A percentile compares a stretch with the other conserved stretches of the same genome.
Conservation (phyloP, 2,113 vertebrate genomes). For the Gyps fulvus region DNA sequence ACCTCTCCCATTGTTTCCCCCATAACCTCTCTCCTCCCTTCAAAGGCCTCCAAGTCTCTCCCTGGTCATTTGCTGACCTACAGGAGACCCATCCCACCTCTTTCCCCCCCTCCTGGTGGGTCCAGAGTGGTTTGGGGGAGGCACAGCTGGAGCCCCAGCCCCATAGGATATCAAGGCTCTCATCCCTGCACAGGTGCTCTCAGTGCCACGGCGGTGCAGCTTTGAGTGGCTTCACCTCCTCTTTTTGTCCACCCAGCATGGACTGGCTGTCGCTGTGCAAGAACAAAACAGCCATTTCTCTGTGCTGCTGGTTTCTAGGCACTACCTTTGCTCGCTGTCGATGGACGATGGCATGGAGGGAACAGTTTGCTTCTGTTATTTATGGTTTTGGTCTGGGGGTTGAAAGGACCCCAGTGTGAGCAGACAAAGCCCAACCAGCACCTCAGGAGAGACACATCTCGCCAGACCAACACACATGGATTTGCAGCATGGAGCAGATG, state of each 20-base stretch:
- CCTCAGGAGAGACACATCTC: neutral
- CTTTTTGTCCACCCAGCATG: neutral
- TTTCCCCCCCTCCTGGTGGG: neutral
- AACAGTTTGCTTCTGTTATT: neutral
- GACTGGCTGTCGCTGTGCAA: fast-evolving
- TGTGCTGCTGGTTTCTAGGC: neutral
- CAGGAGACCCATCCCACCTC: neutral
- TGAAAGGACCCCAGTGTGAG: neutral
- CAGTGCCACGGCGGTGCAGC: neutral
- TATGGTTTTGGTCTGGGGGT: neutral
- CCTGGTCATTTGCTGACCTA: neutral
- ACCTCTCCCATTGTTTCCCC: fast-evolving
- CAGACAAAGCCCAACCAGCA: neutral
- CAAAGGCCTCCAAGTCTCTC: neutral
- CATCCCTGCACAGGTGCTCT: too few relatives aligned
- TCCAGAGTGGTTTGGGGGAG: neutral
- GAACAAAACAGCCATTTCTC: neutral
- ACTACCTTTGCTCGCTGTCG: fast-evolving
- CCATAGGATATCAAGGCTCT: neutral
- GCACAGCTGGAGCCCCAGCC: neutral
- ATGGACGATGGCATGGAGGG: neutral
- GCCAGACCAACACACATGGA: neutral
- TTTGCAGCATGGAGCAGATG: neutral
- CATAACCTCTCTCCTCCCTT: neutral
- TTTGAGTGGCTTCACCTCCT: neutral